These are phyloP conservation scores for Myanophis thanlyinensis DNA, from an alignment of 2,113 vertebrate genomes.

Conservation along the genomic window DNA sequence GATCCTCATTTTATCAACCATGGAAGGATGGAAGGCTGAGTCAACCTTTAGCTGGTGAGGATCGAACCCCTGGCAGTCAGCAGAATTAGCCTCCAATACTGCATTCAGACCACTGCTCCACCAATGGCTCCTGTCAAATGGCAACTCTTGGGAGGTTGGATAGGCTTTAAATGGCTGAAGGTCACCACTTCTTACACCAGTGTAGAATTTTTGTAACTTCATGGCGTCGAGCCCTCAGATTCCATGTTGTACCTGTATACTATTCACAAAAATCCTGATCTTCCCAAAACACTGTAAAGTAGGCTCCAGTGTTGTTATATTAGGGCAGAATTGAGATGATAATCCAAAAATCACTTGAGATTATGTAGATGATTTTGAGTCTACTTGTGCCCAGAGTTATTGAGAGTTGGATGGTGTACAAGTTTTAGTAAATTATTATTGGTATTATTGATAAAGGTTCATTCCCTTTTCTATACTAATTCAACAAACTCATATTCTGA, in stretches of 20 bases:
- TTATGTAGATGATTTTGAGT: neutral
- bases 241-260: neutral
- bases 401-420: neutral
- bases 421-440: neutral
- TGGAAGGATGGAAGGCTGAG: neutral
- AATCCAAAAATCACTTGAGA: neutral
- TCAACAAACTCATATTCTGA: neutral
- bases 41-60: neutral
- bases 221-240: neutral
- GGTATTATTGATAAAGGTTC: neutral
- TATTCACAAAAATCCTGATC: neutral
- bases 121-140: neutral
- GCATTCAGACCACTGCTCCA: neutral
- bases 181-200: neutral
- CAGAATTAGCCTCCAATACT: neutral
- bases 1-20: neutral
- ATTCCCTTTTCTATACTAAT: neutral
- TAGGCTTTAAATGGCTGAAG: neutral
- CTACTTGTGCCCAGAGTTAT: neutral
- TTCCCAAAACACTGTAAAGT: neutral
- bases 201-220: neutral
- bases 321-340: too few species aligned
- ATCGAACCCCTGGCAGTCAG: neutral
- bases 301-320: neutral
- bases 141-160: neutral